phyloP scores from a whole-genome alignment of 2,113 vertebrate species.

The Sceloporus tristichus region DNA sequence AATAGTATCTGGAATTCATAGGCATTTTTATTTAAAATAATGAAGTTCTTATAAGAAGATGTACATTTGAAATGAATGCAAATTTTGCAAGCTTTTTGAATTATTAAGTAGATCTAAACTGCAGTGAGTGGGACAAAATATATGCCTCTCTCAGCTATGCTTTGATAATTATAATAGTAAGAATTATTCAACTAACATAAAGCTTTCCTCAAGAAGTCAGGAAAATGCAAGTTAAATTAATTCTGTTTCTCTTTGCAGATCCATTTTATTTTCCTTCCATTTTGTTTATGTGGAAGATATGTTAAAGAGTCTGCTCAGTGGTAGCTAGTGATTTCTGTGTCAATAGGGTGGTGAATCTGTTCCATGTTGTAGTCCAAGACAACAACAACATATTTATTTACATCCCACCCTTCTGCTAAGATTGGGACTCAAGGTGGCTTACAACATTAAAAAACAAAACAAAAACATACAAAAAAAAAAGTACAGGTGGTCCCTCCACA shows the following conservation, averaged over 20 bases:
- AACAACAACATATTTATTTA: no score
- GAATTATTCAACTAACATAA: neutral
- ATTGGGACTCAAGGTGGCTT: no score
- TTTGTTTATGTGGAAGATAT: neutral
- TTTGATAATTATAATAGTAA: neutral
- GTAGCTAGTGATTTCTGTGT: no score
- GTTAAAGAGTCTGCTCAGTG: no score
- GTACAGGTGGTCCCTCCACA: no score
- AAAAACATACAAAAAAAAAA: no score
- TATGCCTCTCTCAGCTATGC: neutral
- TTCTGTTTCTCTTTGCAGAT: neutral
- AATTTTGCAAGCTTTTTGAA: neutral
- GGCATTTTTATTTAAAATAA: no score
- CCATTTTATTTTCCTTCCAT: neutral
- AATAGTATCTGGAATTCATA: neutral
- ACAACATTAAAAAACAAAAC: no score
- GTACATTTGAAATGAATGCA: neutral
- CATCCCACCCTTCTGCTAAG: no score
- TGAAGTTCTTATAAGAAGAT: neutral
- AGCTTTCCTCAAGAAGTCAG: neutral
- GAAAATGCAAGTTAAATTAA: neutral
- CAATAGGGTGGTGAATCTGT: no score
- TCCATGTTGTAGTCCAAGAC: no score
- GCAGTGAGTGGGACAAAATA: neutral
- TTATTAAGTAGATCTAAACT: neutral